These are phyloP conservation scores for Lophius piscatorius DNA, from an alignment of 2,113 vertebrate species.

Conservation along the genomic window DNA sequence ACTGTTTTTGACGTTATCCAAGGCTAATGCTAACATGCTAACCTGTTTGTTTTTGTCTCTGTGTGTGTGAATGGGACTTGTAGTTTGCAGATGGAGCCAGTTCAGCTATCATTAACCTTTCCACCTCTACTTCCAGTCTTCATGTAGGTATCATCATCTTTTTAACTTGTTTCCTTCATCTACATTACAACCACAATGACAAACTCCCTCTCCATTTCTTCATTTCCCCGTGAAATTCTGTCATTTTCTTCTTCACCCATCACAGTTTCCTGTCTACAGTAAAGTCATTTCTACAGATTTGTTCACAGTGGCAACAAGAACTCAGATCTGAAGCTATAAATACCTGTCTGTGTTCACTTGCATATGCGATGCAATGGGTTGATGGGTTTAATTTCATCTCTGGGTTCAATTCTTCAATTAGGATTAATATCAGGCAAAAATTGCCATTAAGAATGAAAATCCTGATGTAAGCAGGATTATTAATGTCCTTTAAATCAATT, in stretches of 20 bases:
- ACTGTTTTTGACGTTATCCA: background rate
- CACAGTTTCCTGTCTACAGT: background rate
- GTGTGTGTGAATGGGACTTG: constrained; percentile 26
- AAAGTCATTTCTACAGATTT: too few species aligned
- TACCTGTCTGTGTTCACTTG: too few species aligned
- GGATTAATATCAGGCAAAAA: too few species aligned
- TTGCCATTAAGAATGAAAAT: too few species aligned
- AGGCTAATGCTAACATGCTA: constrained; percentile 45
- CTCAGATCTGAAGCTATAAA: too few species aligned
- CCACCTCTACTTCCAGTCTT: constrained; percentile 82
- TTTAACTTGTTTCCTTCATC: constrained; percentile 25
- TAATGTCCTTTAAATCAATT: too few species aligned
- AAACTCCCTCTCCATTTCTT: background rate
- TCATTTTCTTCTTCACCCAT: background rate
- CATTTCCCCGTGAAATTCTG: background rate
- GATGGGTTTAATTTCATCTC: too few species aligned
- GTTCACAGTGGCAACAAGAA: too few species aligned
- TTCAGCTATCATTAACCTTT: constrained; percentile 89
- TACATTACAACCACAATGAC: background rate
- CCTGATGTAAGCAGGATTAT: too few species aligned
- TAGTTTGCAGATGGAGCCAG: constrained; percentile 83
- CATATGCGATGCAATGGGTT: too few species aligned
- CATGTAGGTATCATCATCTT: constrained; percentile 90
- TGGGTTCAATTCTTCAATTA: too few species aligned
- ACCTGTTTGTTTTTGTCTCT: constrained; percentile 36